Evolutionary conservation across 2,797 vertebrate genomes (phyloP).

Genomic region (Pempheris klunzingeri): DNA sequence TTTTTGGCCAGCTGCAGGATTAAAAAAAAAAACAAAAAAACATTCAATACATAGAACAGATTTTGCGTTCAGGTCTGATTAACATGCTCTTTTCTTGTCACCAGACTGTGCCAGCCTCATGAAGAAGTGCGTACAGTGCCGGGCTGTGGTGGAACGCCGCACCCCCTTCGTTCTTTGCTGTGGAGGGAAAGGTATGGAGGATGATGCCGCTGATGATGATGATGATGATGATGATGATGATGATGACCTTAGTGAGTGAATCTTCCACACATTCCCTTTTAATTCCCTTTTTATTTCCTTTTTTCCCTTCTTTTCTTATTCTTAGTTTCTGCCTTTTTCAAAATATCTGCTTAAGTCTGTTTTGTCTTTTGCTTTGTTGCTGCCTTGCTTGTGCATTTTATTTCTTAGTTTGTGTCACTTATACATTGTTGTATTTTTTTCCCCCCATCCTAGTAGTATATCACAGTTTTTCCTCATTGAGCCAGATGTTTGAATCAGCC

Average conservation of each 20-base stretch:
- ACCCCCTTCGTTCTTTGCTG: conserved; percentile 97
- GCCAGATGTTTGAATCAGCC: conserved; percentile 14
- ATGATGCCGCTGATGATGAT: conserved; percentile 87
- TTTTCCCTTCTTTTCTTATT: conserved; percentile 42
- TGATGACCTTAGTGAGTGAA: conserved; percentile 97
- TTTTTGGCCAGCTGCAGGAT: too few relatives aligned
- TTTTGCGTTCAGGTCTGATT: conserved; percentile 8
- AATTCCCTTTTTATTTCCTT: conserved; percentile 67
- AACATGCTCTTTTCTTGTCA: neutral
- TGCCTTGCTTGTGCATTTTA: conserved; percentile 52
- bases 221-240: conserved; percentile 86
- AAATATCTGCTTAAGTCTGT: conserved; percentile 34
- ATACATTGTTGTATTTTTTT: conserved; percentile 42
- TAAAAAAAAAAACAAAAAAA: too few relatives aligned
- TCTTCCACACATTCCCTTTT: conserved; percentile 84
- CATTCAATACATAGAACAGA: neutral
- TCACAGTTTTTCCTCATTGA: conserved; percentile 9
- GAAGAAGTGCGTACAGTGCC: conserved; percentile 99
- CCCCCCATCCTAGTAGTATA: conserved; percentile 15
- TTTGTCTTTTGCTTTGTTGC: conserved; percentile 49
- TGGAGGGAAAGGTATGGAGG: conserved; percentile 98
- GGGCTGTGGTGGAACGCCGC: conserved; percentile 96
- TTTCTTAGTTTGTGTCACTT: conserved; percentile 49
- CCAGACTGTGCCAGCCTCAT: conserved; percentile 98
- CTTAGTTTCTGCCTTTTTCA: conserved; percentile 51